phyloP scores from a whole-genome alignment of 37 sponge, comb jelly and placozoan species.

The Oscarella lobularis region DNA sequence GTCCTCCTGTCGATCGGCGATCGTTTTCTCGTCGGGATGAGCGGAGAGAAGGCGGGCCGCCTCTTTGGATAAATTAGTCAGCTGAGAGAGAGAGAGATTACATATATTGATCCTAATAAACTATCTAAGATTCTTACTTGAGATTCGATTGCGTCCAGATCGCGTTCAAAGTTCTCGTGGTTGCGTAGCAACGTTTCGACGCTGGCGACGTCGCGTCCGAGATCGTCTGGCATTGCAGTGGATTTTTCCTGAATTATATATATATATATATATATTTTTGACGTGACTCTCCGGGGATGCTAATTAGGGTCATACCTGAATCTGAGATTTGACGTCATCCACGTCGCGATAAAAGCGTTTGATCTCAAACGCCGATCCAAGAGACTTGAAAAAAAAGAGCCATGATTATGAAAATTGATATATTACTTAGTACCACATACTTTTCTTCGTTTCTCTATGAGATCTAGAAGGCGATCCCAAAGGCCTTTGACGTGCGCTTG shows the following conservation, averaged over 20 bases:
- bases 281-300: too few relatives aligned
- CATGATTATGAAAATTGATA: too few relatives aligned
- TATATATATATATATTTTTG: too few relatives aligned
- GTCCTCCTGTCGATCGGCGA: conserved; percentile 40
- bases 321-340: background rate
- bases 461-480: background rate
- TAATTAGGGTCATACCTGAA: too few relatives aligned
- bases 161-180: conserved; percentile 75
- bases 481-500: background rate
- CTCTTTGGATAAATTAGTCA: background rate
- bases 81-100: background rate
- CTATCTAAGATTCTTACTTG: conserved; percentile 25
- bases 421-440: too few relatives aligned
- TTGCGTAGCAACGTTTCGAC: conserved; percentile 72
- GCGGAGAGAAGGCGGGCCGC: background rate
- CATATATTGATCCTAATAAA: background rate
- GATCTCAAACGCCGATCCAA: background rate
- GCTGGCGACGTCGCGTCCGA: conserved; percentile 53
- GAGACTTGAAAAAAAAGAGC: background rate
- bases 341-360: background rate
- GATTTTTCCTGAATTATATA: background rate
- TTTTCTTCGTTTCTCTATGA: background rate
- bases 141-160: conserved; percentile 53
- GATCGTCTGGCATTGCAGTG: conserved; percentile 35
- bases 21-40: conserved; percentile 41